Percentiles rank a stretch among this genome's conserved stretches.
Evolutionary conservation across 2,113 vertebrate genomes (phyloP).

Genomic region (Colistium nudipinnis): DNA sequence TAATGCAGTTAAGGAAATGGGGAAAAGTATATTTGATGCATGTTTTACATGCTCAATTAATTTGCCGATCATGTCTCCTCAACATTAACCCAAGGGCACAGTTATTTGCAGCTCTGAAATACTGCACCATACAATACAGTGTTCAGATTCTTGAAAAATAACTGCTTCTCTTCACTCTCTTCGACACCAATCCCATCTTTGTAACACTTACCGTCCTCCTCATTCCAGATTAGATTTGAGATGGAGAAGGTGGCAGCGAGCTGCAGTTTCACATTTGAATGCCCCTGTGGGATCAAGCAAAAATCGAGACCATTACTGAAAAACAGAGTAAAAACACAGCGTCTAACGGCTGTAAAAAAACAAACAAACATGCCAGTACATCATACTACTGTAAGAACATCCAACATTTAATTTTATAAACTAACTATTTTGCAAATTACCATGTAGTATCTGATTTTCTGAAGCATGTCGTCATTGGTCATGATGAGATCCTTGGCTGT

Average conservation of each 20-base stretch:
- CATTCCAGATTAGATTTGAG: conserved; percentile 98
- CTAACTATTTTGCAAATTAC: conserved; percentile 65
- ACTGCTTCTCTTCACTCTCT: too few relatives aligned
- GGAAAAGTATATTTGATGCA: too few relatives aligned
- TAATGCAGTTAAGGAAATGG: too few relatives aligned
- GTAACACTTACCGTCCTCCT: conserved; percentile 92
- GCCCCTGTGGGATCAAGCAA: conserved; percentile 83
- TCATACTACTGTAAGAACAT: neutral
- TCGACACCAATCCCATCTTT: too few relatives aligned
- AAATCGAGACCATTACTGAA: too few relatives aligned
- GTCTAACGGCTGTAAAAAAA: neutral
- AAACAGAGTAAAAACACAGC: neutral
- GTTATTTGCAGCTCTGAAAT: too few relatives aligned
- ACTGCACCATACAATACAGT: too few relatives aligned
- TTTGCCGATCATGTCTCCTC: too few relatives aligned
- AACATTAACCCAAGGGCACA: too few relatives aligned
- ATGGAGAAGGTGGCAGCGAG: conserved; percentile 97
- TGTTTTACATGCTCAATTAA: too few relatives aligned
- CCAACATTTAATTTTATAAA: neutral
- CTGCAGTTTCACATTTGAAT: conserved; percentile 97
- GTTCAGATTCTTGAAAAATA: too few relatives aligned
- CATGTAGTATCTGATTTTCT: conserved; percentile 99
- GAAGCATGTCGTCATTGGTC: conserved; percentile 98
- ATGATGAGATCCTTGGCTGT: conserved; percentile 97
- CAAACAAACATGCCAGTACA: neutral